Percentiles rank a stretch among this genome's conserved stretches.
These are phyloP conservation scores for Frankliniella intonsa DNA, from an alignment of 2,888 invertebrate genomes.

Conservation along the genomic window DNA sequence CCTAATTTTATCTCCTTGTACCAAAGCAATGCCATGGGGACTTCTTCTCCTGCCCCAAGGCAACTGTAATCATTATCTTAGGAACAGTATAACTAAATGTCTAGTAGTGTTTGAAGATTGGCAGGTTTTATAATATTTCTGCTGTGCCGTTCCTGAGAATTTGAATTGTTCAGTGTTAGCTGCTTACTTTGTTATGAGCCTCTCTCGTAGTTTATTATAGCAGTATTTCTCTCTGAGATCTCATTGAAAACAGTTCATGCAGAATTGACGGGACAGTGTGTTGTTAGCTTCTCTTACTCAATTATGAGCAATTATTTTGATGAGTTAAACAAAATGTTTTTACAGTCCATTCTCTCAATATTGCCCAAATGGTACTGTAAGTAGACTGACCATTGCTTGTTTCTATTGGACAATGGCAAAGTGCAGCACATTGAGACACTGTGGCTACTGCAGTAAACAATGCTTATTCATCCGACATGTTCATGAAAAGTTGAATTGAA, in stretches of 20 bases:
- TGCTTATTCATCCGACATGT: not conserved
- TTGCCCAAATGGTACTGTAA: conserved; percentile 16
- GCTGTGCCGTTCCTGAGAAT: conserved; percentile 8
- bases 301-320: not conserved
- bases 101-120: conserved; percentile 9
- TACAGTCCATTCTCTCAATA: conserved; percentile 10
- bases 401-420: conserved; percentile 11
- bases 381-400: conserved; percentile 26
- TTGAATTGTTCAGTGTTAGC: conserved; percentile 18
- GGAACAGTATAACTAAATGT: conserved; percentile 1
- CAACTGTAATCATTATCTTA: conserved; percentile 16
- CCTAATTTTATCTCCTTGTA: conserved; percentile 11
- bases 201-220: conserved; percentile 17
- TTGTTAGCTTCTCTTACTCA: not conserved
- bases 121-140: conserved; percentile 14
- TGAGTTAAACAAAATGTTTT: conserved; percentile 4
- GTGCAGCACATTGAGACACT: not conserved
- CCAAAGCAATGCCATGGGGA: conserved; percentile 21
- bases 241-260: not conserved
- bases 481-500: not conserved
- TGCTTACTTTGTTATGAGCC: conserved; percentile 22
- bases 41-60: conserved; percentile 10
- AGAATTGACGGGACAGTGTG: not conserved
- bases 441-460: not conserved
- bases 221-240: conserved; percentile 13